Conservation (phyloP, 1,140 invertebrate genomes). For the Drosophila trapezifrons region DNA sequence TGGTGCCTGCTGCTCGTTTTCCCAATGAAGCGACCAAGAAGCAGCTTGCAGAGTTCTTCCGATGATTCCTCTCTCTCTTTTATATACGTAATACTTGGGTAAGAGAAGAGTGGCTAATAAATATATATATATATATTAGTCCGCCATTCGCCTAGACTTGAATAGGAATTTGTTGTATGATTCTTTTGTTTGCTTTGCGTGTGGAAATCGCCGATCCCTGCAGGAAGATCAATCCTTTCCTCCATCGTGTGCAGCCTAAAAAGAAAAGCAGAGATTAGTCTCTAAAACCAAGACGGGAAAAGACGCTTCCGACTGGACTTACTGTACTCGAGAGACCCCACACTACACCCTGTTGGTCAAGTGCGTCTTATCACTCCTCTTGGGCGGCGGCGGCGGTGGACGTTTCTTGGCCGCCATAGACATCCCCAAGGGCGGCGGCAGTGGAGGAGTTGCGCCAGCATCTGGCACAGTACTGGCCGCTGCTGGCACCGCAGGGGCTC, state of each 20-base stretch:
- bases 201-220: neutral
- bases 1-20: neutral
- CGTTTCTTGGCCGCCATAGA: constrained; percentile 84
- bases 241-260: neutral
- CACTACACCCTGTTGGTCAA: constrained; percentile 85
- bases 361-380: constrained; percentile 91
- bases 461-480: constrained; percentile 2
- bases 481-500: no score
- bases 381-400: constrained; percentile 91
- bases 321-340: constrained; percentile 27
- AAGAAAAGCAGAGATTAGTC: constrained; percentile 8
- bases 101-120: constrained; percentile 63
- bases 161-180: constrained; percentile 62
- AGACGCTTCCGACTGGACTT: neutral
- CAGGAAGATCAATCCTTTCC: neutral
- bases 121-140: constrained; percentile 35
- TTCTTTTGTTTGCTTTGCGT: constrained; percentile 11
- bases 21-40: neutral
- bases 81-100: constrained; percentile 68
- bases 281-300: neutral
- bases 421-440: constrained; percentile 34
- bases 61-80: constrained; percentile 8
- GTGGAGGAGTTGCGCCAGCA: constrained; percentile 23
- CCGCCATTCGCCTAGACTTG: constrained; percentile 42
- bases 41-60: neutral